Evolutionary conservation across 2,888 invertebrate genomes (phyloP).

Genomic region (Epinotia ramella): DNA sequence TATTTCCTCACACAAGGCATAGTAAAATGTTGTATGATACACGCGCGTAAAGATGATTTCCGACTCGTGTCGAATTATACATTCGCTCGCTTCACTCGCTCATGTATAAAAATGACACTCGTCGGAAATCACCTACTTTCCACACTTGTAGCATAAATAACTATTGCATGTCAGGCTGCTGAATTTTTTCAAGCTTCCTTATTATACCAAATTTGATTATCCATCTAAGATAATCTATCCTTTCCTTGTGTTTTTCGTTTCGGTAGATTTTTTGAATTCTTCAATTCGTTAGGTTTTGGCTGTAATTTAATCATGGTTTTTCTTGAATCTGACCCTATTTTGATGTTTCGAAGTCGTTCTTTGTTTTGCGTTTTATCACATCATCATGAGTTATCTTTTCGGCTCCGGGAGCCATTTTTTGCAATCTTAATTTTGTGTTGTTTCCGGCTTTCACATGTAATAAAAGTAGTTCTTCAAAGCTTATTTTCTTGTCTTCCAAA

Average conservation of each 20-base stretch:
- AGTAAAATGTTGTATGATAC: too few relatives aligned
- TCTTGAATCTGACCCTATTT: background rate
- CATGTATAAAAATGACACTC: too few relatives aligned
- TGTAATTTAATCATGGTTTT: constrained; percentile 5
- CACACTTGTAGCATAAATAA: too few relatives aligned
- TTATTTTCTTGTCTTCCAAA: constrained; percentile 13
- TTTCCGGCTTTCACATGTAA: constrained; percentile 48
- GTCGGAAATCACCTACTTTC: too few relatives aligned
- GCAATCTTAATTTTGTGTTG: constrained; percentile 42
- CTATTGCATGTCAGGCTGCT: too few relatives aligned
- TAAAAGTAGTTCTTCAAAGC: constrained; percentile 50
- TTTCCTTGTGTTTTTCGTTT: background rate
- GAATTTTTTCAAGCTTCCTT: too few relatives aligned
- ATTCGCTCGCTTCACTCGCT: too few relatives aligned
- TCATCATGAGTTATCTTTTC: constrained; percentile 51
- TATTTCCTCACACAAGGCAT: too few relatives aligned
- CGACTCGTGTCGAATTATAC: too few relatives aligned
- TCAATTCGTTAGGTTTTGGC: background rate
- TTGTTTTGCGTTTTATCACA: constrained; percentile 46
- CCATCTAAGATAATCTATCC: too few relatives aligned
- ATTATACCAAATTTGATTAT: too few relatives aligned
- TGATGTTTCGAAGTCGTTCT: constrained; percentile 47
- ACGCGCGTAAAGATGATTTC: too few relatives aligned
- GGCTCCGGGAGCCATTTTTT: constrained; percentile 49
- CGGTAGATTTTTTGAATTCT: constrained; percentile 6